Base-by-base conservation (phyloP, 2,888 invertebrate species). In the Frankliniella fusca region DNA sequence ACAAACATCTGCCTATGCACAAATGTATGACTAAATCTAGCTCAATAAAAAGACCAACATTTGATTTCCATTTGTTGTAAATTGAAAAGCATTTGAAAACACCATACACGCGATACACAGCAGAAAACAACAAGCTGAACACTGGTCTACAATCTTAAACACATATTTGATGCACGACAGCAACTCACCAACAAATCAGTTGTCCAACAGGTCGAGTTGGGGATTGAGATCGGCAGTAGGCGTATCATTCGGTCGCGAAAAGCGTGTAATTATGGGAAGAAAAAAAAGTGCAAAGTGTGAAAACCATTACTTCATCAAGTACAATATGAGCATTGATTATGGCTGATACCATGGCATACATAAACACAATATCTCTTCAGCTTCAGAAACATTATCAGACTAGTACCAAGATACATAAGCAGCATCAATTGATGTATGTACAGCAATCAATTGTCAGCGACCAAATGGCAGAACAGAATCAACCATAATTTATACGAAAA, bases 121-220 rank as follows among this genome's bases (percentile, higher is more conserved):
- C 20, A 61, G 61, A 61, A 38, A n/a, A 61, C 70, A 27, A 23
- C n/a, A 76, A 76, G 70, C 70, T 27, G 23, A 23, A 76, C 70
- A 76, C 70, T 76, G 12, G 27, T 27, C 70, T 76, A 76, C 70
- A 23, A 23, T 27, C 27, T 76, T 76, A 76, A 12, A 76, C 70
- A 76, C 27, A 23, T 76, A 76, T 10, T 76, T 23, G 70, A 27
- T 23, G 70, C 70, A 76, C 23, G 8, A 27, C 70, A 27, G 54
- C 70, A 76, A 76, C 70, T 76, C 70, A 76, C 70, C 70, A 76
- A 76, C 70, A 76, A 76, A 76, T 76, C 70, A 76, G 70, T 76
- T 27, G 70, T 76, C 70, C 23, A 76, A 76, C 70, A 76, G 70
- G 70, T 23, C 70, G 70, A 27, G 70, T 76, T 27, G 12, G 70